These are phyloP conservation scores for Trichopoda pennipes DNA, from an alignment of 2,888 invertebrate species.

Conservation along the genomic window DNA sequence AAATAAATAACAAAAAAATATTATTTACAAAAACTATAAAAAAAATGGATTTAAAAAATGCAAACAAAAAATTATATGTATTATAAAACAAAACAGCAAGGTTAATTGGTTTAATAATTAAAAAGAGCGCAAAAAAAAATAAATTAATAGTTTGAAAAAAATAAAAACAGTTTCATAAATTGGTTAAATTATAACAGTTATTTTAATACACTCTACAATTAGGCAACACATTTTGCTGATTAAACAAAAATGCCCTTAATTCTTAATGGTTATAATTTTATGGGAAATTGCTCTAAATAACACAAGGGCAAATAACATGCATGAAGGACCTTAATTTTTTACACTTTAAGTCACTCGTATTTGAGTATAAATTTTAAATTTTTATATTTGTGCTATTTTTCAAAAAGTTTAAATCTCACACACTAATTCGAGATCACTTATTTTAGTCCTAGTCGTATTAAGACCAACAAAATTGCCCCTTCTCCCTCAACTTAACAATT, in stretches of 20 bases:
- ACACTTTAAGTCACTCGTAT: too few species aligned
- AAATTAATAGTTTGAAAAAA: slow-evolving; percentile 11
- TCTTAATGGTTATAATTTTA: neutral
- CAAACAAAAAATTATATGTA: slow-evolving; percentile 47
- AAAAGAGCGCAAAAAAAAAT: slow-evolving; percentile 15
- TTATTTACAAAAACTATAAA: slow-evolving; percentile 68
- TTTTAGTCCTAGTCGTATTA: too few species aligned
- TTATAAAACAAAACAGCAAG: slow-evolving; percentile 39
- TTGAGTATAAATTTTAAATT: too few species aligned
- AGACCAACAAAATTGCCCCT: too few species aligned
- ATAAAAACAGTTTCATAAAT: neutral
- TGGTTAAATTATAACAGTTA: neutral
- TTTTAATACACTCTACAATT: neutral
- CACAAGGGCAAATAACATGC: neutral
- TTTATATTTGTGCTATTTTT: too few species aligned
- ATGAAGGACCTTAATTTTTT: too few species aligned
- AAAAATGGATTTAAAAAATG: slow-evolving; percentile 17
- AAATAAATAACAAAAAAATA: slow-evolving; percentile 59
- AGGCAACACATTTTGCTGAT: slow-evolving; percentile 21
- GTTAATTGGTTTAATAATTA: slow-evolving; percentile 51
- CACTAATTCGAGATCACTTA: too few species aligned
- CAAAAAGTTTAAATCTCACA: too few species aligned
- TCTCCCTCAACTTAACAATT: neutral
- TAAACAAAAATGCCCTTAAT: neutral
- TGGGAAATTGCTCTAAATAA: neutral